Evolutionary conservation across 2,888 invertebrate species (phyloP).

Genomic region (Uloborus plumipes): DNA sequence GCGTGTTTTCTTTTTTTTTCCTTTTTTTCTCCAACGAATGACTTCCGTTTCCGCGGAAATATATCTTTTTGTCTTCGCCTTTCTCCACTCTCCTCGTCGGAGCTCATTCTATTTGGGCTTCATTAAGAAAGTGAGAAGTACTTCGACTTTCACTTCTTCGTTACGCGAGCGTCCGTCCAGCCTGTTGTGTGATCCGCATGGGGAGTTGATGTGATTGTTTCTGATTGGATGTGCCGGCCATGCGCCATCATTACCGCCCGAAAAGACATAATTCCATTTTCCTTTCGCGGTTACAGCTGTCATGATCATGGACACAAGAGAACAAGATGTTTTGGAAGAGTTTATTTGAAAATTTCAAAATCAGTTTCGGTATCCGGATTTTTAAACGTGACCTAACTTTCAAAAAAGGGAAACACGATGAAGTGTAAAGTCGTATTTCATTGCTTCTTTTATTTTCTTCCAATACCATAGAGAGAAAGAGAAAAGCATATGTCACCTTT

Average conservation of each 20-base stretch:
- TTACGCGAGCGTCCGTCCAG: constrained; percentile 22
- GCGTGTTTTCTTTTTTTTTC: constrained; percentile 14
- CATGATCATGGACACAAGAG: too few relatives aligned
- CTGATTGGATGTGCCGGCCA: constrained; percentile 27
- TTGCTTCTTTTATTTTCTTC: too few relatives aligned
- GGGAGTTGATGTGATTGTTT: neutral
- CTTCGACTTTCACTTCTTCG: constrained; percentile 27
- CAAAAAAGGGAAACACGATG: too few relatives aligned
- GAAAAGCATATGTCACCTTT: too few relatives aligned
- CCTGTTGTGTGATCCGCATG: constrained; percentile 17
- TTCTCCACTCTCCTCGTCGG: neutral
- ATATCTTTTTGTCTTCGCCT: neutral
- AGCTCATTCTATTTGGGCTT: constrained; percentile 41
- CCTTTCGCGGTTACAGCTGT: too few relatives aligned
- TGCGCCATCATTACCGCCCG: constrained; percentile 2
- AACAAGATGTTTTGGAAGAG: too few relatives aligned
- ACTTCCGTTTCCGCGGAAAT: constrained; percentile 46
- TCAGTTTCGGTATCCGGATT: too few relatives aligned
- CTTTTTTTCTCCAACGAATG: constrained; percentile 26
- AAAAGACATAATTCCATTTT: too few relatives aligned
- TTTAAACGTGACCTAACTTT: too few relatives aligned
- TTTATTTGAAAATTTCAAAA: too few relatives aligned
- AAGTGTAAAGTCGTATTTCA: too few relatives aligned
- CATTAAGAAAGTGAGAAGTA: constrained; percentile 36
- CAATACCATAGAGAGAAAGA: too few relatives aligned